Evolutionary conservation across 2,888 invertebrate genomes (phyloP).

Genomic region (Cheilosia vernalis): DNA sequence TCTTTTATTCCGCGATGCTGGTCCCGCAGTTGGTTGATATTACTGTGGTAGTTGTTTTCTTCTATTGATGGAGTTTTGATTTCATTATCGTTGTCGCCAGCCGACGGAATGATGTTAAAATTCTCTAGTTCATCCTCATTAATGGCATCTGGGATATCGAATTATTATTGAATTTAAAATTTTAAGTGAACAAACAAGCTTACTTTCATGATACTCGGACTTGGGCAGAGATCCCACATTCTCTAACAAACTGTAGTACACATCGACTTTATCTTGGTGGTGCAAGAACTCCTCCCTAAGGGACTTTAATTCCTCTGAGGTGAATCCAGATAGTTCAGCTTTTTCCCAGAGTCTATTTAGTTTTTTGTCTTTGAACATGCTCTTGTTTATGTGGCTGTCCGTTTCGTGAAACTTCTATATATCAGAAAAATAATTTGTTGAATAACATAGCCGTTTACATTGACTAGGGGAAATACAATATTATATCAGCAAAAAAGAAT

Average conservation of each 20-base stretch:
- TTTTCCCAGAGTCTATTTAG: conserved; percentile 95
- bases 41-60: conserved; percentile 85
- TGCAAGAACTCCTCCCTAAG: conserved; percentile 95
- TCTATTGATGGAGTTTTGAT: conserved; percentile 83
- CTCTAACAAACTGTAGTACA: conserved; percentile 91
- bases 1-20: conserved; percentile 90
- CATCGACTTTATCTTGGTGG: conserved; percentile 96
- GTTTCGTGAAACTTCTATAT: conserved; percentile 81
- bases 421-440: background rate
- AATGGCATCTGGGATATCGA: conserved; percentile 86
- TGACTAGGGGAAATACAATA: too few relatives aligned
- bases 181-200: conserved; percentile 76
- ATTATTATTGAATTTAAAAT: background rate
- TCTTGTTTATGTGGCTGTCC: conserved; percentile 88
- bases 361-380: conserved; percentile 94
- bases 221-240: conserved; percentile 86
- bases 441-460: background rate
- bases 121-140: conserved; percentile 89
- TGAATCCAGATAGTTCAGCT: conserved; percentile 94
- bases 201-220: conserved; percentile 88
- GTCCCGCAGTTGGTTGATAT: conserved; percentile 89
- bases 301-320: conserved; percentile 91
- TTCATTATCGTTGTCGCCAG: conserved; percentile 85
- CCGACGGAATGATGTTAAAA: conserved; percentile 88
- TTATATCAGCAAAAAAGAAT: too few relatives aligned